phyloP scores from a whole-genome alignment of 1,140 invertebrate genomes.

The Drosophila obscura region DNA sequence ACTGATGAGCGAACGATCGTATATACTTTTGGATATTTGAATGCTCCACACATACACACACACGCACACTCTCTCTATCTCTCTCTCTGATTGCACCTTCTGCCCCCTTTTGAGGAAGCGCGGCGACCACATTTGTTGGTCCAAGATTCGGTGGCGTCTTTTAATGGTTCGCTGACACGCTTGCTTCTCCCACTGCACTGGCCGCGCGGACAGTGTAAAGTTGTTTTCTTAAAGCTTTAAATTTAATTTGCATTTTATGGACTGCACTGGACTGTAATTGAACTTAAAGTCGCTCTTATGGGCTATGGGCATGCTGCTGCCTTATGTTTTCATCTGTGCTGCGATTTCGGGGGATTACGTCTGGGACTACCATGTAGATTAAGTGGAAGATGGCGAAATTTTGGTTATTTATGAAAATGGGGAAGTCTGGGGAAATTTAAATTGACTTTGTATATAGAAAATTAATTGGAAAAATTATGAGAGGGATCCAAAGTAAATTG shows the following conservation, averaged over 20 bases:
- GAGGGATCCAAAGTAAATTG: background rate
- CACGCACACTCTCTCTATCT: conserved; percentile 15
- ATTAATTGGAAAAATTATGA: conserved; percentile 24
- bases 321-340: conserved; percentile 3
- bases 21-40: conserved; percentile 49
- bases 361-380: conserved; percentile 10
- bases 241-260: conserved; percentile 68
- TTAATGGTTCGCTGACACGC: conserved; percentile 55
- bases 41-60: conserved; percentile 34
- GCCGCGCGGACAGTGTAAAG: conserved; percentile 40
- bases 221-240: conserved; percentile 42
- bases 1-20: conserved; percentile 53
- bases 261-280: conserved; percentile 59
- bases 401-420: conserved; percentile 20
- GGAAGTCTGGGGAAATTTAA: conserved; percentile 27
- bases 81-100: background rate
- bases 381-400: conserved; percentile 12
- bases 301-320: background rate
- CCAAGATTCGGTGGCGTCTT: conserved; percentile 49
- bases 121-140: conserved; percentile 10
- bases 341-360: conserved; percentile 42
- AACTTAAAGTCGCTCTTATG: conserved; percentile 40
- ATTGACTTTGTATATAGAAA: conserved; percentile 16
- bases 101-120: conserved; percentile 50
- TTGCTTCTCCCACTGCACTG: conserved; percentile 1